These are phyloP conservation scores for Tetheella fluctuosa DNA, from an alignment of 2,888 invertebrate species.

Conservation along the genomic window DNA sequence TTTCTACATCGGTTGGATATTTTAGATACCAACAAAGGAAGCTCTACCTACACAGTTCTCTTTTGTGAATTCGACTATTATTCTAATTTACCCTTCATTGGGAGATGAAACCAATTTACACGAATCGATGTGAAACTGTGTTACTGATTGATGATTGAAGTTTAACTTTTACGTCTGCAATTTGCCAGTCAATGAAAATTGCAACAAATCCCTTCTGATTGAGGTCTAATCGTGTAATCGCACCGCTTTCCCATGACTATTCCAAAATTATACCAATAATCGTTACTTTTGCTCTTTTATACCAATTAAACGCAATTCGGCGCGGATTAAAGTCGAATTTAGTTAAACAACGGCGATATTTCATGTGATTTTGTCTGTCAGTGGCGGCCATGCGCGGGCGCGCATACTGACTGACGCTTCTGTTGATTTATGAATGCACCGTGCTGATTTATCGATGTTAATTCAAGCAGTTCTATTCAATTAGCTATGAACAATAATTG, in stretches of 20 bases:
- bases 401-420: slow-evolving; percentile 44
- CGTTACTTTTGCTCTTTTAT: slow-evolving; percentile 55
- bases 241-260: slow-evolving; percentile 77
- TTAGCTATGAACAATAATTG: slow-evolving; percentile 41
- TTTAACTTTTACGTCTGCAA: slow-evolving; percentile 58
- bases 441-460: slow-evolving; percentile 65
- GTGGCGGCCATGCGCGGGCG: slow-evolving; percentile 36
- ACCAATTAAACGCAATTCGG: slow-evolving; percentile 75
- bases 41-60: background rate
- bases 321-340: slow-evolving; percentile 69
- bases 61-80: background rate
- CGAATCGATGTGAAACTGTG: slow-evolving; percentile 43
- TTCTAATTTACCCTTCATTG: background rate
- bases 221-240: slow-evolving; percentile 70
- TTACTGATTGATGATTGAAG: slow-evolving; percentile 68
- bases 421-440: slow-evolving; percentile 61
- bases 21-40: too few relatives aligned
- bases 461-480: slow-evolving; percentile 68
- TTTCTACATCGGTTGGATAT: too few relatives aligned
- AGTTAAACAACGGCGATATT: slow-evolving; percentile 61
- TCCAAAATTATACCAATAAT: slow-evolving; percentile 66
- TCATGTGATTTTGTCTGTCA: slow-evolving; percentile 70
- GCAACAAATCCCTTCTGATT: slow-evolving; percentile 74
- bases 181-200: slow-evolving; percentile 83
- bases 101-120: slow-evolving; percentile 37